Percentiles rank a stretch among this genome's conserved stretches.
Evolutionary conservation across 1,140 invertebrate genomes (phyloP).

Genomic region (Cephus cinctus): DNA sequence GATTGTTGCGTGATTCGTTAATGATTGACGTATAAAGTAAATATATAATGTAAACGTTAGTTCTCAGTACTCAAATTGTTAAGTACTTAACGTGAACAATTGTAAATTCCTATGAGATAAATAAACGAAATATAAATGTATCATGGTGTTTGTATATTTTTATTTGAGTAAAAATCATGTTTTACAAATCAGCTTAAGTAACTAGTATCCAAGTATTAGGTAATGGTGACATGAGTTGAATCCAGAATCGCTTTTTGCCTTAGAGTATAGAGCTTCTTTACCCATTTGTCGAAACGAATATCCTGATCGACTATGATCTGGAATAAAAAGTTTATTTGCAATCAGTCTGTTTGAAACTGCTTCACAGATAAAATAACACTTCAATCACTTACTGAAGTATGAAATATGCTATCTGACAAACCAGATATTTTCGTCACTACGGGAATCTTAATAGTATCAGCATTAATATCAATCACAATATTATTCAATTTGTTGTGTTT

Average conservation of each 20-base stretch:
- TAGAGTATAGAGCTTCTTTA: conserved; percentile 52
- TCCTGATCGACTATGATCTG: conserved; percentile 52
- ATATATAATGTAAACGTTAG: too few species aligned
- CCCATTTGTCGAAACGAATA: conserved; percentile 52
- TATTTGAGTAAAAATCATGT: conserved; percentile 13
- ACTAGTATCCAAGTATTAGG: conserved; percentile 15
- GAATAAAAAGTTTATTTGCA: conserved; percentile 14
- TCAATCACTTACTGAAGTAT: conserved; percentile 45
- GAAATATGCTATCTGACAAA: conserved; percentile 49
- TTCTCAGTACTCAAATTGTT: too few species aligned
- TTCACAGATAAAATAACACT: conserved; percentile 2
- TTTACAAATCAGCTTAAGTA: background rate
- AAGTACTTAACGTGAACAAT: conserved; percentile 12
- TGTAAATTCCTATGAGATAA: conserved; percentile 29
- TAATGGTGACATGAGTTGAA: conserved; percentile 24
- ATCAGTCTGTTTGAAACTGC: background rate
- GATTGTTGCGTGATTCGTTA: too few species aligned
- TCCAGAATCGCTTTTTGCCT: conserved; percentile 51
- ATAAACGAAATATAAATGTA: conserved; percentile 24
- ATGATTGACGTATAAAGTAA: too few species aligned
- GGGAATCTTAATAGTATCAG: conserved; percentile 48
- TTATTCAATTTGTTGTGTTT: conserved; percentile 49
- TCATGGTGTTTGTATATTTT: conserved; percentile 16
- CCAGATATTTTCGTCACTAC: conserved; percentile 26
- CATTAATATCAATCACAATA: conserved; percentile 47